phyloP scores from a whole-genome alignment of 2,113 vertebrate genomes.

The Platichthys stellatus region DNA sequence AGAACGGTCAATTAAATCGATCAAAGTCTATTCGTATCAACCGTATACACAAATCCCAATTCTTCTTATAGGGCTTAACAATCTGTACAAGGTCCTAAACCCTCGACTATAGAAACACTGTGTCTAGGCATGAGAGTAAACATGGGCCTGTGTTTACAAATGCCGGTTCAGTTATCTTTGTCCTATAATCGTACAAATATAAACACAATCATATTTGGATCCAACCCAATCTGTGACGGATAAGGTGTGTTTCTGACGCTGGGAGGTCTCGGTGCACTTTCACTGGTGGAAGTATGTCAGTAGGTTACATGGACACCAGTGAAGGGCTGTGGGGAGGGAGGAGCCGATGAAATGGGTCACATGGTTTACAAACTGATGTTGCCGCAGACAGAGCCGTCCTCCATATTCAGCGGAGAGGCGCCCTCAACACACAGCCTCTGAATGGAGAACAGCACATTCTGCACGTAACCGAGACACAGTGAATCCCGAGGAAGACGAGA shows the following conservation, averaged over 20 bases:
- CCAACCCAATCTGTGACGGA: no score
- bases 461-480: background rate
- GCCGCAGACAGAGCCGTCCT: constrained; percentile 19
- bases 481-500: background rate
- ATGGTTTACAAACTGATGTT: constrained; percentile 57
- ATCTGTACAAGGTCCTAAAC: no score
- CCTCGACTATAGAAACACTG: no score
- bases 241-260: background rate
- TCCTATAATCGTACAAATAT: no score
- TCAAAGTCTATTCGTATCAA: no score
- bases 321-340: constrained; percentile 66
- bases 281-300: constrained; percentile 83
- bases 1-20: no score
- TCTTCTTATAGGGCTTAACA: no score
- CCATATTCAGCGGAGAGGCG: background rate
- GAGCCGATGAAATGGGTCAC: constrained; percentile 78
- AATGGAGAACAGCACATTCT: background rate
- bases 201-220: no score
- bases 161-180: no score
- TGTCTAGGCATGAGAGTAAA: no score
- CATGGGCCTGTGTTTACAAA: no score
- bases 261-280: constrained; percentile 29
- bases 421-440: fast-evolving
- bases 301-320: constrained; percentile 78
- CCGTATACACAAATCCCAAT: no score